Evolutionary conservation across 2,113 vertebrate species (phyloP).

Genomic region (Columbina picui): DNA sequence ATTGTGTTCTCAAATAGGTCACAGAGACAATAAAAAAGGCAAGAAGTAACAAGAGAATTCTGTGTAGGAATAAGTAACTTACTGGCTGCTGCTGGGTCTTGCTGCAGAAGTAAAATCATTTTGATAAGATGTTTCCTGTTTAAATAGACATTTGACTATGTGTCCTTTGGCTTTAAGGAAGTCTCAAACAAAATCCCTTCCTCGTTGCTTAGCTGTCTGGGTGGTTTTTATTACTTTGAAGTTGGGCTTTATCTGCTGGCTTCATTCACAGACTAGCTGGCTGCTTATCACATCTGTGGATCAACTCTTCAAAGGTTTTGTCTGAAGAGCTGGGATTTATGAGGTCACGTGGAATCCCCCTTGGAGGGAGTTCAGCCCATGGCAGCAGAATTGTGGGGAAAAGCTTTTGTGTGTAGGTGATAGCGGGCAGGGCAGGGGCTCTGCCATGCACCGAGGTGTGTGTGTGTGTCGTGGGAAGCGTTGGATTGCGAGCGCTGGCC

Average conservation of each 20-base stretch:
- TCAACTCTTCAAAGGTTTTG: conserved; percentile 62
- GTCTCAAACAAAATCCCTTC: conserved; percentile 13
- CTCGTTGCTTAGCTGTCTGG: conserved; percentile 34
- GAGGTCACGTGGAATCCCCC: conserved; percentile 32
- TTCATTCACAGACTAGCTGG: conserved; percentile 54
- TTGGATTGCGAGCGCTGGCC: not conserved
- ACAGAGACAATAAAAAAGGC: not conserved
- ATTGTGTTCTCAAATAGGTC: not conserved
- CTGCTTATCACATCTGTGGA: conserved; percentile 57
- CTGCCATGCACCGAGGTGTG: not conserved
- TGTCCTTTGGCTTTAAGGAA: conserved; percentile 33
- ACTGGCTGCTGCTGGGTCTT: not conserved
- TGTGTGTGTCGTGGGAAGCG: not conserved
- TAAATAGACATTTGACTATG: conserved; percentile 33
- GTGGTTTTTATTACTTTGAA: conserved; percentile 57
- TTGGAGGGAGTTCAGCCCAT: not conserved
- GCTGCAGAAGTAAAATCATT: conserved; percentile 4
- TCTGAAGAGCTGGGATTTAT: conserved; percentile 50
- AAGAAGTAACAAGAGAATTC: conserved; percentile 1
- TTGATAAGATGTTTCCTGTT: conserved; percentile 62
- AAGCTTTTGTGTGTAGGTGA: conserved; percentile 27
- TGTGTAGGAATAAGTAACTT: not conserved
- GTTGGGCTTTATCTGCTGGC: conserved; percentile 46
- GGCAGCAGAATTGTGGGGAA: not conserved
- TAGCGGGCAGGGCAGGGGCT: not conserved